phyloP scores from a whole-genome alignment of 2,888 invertebrate genomes.

The Saturnia japonica region DNA sequence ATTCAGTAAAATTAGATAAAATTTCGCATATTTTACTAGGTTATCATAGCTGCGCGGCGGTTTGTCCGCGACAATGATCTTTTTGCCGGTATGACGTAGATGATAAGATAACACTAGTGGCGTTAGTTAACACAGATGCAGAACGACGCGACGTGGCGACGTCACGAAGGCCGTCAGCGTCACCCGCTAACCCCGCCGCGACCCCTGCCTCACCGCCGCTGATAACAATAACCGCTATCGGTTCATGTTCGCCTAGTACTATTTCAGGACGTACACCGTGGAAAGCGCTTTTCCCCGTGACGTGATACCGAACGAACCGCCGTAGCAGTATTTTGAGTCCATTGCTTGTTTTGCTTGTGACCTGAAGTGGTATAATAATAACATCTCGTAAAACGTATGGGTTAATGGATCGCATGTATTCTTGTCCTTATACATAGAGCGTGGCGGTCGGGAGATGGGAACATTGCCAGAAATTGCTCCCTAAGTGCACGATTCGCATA shows the following conservation, averaged over 20 bases:
- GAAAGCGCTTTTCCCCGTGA: constrained; percentile 62
- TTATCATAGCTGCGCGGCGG: constrained; percentile 43
- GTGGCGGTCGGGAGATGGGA: constrained; percentile 29
- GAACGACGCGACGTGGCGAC: constrained; percentile 31
- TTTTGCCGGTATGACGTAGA: constrained; percentile 36
- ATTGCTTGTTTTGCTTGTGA: constrained; percentile 17
- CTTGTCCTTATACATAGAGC: no score
- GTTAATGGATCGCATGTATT: constrained; percentile 34
- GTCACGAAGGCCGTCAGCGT: constrained; percentile 55
- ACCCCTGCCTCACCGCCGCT: constrained; percentile 48
- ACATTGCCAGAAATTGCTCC: constrained; percentile 33
- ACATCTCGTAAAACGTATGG: constrained; percentile 24
- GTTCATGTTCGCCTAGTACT: constrained; percentile 74
- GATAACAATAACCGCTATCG: constrained; percentile 69
- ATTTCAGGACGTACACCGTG: constrained; percentile 65
- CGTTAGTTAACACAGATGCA: constrained; percentile 53
- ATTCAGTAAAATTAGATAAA: constrained; percentile 40
- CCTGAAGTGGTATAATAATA: constrained; percentile 30
- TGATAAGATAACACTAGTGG: constrained; percentile 69
- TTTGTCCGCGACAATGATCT: constrained; percentile 43
- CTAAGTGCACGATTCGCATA: constrained; percentile 27
- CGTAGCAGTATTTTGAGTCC: constrained; percentile 16
- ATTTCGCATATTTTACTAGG: constrained; percentile 59
- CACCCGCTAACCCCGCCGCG: constrained; percentile 40
- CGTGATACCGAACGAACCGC: constrained; percentile 37